A percentile compares a stretch with the other conserved stretches of the same genome.
These are phyloP conservation scores for Amyelois transitella DNA, from an alignment of 1,140 invertebrate genomes.

Conservation along the genomic window DNA sequence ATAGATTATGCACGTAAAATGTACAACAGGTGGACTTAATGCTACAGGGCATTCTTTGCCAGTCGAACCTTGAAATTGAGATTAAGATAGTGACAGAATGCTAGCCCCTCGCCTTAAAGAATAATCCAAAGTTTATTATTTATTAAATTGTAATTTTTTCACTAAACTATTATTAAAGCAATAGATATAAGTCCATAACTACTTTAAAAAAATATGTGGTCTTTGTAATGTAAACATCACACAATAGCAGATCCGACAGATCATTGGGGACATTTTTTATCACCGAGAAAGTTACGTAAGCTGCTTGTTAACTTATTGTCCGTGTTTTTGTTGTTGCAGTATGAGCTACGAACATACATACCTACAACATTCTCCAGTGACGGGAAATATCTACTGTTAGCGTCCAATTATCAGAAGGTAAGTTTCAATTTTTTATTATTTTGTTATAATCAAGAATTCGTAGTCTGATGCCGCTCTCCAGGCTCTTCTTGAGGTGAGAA, in stretches of 20 bases:
- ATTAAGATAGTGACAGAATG: too few species aligned
- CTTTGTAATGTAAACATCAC: neutral
- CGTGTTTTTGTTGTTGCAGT: neutral
- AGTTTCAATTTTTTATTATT: slow-evolving; percentile 3
- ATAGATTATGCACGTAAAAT: too few species aligned
- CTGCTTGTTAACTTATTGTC: neutral
- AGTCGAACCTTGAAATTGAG: too few species aligned
- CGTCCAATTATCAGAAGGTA: slow-evolving; percentile 35
- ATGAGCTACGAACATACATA: neutral
- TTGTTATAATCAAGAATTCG: neutral
- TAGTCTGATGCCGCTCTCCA: neutral
- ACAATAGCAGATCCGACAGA: neutral
- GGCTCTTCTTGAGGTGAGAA: too few species aligned
- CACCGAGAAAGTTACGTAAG: neutral
- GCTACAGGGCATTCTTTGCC: too few species aligned
- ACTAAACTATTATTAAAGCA: too few species aligned
- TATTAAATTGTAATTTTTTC: too few species aligned
- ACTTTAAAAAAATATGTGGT: too few species aligned
- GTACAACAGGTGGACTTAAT: too few species aligned
- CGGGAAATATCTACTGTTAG: slow-evolving; percentile 40
- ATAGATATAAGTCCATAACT: too few species aligned
- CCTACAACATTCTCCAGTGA: slow-evolving; percentile 35
- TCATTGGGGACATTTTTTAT: neutral
- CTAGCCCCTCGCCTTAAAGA: too few species aligned
- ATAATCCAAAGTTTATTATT: too few species aligned